Base-by-base conservation (phyloP, 2,888 invertebrate species). In the Apoda limacodes region DNA sequence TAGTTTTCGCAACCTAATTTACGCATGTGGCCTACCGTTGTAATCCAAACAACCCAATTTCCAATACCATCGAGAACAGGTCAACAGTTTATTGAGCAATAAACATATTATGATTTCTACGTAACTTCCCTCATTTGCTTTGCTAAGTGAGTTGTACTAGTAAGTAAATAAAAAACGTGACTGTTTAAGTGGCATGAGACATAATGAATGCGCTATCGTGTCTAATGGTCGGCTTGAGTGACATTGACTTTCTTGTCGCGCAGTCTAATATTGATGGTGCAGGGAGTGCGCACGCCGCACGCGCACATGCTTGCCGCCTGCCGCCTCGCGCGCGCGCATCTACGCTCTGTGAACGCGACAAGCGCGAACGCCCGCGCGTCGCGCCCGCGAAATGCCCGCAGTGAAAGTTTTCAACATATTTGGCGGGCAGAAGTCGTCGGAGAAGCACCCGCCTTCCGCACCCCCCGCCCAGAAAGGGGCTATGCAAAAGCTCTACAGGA, bases 381-480 rank as follows among this genome's bases (percentile, higher is more conserved):
- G 74, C 70, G 67, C 59, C 60, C 74, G 74, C 74, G 76, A 60
- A 50, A 80, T 78, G 78, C 80, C 80, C 78, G 76, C 74, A 74
- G 80, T 78, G 76, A 80, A 80, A 76, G 80, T 78, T 59, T 76
- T 78, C 59, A 74, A 68, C 58, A 74, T 80, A 78, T 80, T 80
- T 69, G 80, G 78, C 62, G 74, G 71, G 53, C 78, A 78, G 72
- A 78, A 76, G 71, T 69, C 76, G 61, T 55, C 71, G 64, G 76
- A 76, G 59, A 76, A 74, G 49, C 71, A 68, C 46, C 57, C 48
- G 38, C 46, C 62, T 40, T 41, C 60, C 39, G 37, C 65, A 48
- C 47, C 67, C 57, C 60, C 67, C 60, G 47, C 67, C 38, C 58
- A 60, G 36, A 63, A 55, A 35, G 62, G 63, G 54, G 67, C 78